phyloP scores from a whole-genome alignment of 2,113 vertebrate species.

The Prinia subflava region DNA sequence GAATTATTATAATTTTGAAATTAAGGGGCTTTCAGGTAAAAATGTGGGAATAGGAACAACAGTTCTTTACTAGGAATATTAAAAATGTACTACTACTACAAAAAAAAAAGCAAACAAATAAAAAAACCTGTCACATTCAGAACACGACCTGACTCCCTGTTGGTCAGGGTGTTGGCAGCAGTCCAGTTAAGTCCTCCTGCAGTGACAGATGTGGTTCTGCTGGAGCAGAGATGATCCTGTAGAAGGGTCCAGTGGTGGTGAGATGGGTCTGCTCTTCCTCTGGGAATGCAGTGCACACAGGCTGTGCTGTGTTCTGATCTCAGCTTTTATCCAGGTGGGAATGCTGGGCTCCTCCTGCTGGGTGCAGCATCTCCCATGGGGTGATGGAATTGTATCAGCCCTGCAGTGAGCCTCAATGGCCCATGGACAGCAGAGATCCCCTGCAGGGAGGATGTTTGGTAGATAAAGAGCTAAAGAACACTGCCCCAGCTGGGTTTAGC shows the following conservation, averaged over 20 bases:
- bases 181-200: not conserved
- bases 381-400: not conserved
- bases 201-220: not conserved
- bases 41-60: not conserved
- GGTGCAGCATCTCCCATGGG: not conserved
- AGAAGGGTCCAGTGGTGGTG: not conserved
- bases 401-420: not conserved
- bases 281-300: not conserved
- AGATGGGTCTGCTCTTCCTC: not conserved
- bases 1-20: not conserved
- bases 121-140: not conserved
- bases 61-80: not conserved
- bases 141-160: not conserved
- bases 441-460: not conserved
- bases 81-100: not conserved
- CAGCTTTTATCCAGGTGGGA: no score
- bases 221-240: not conserved
- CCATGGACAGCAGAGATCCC: not conserved
- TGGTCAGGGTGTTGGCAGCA: not conserved
- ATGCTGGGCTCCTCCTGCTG: not conserved
- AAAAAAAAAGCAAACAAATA: not conserved
- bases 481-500: not conserved
- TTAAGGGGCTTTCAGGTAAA: not conserved
- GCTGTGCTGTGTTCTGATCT: no score
- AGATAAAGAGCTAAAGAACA: not conserved